Base-by-base conservation (phyloP, 2,888 invertebrate genomes). In the Lypha dubia region DNA sequence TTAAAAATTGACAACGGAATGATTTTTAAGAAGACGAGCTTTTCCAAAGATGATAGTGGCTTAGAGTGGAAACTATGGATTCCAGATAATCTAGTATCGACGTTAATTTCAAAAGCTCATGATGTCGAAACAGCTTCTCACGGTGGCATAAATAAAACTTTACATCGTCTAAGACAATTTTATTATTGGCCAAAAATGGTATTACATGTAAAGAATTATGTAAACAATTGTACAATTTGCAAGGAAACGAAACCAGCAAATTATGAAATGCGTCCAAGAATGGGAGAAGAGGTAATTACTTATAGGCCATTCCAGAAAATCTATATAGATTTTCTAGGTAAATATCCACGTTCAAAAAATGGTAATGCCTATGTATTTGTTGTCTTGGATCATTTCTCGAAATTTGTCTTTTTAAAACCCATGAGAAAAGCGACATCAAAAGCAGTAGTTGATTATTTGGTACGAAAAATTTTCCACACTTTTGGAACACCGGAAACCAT, bases 181-280 rank as follows among this genome's bases (percentile, higher is more conserved):
- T 46, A 13, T 13, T 56, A 56, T 56, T 56, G 56, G 28, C 28
- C 56, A 2, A 56, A 28, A 15, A 56, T 56, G 56, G 15, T n/a
- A 28, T 4, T 56, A 28, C 56, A 56, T n/a, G 15, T 28, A 56
- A 46, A 46, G 17, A 8, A n/a, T 3, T 46, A 2, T 1, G 15
- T 46, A 17, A 46, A 3, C 0, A 46, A 17, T 8, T 58, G 58
- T 13, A n/a, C n/a, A n/a, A 4, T 17, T 4, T 17, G 58, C 11
- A 58, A 58, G 3, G 58, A 35, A 4, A 32, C 9, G 3, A 58
- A 35, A 53, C 22, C 13, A 1, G 15, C 28, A 0, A 28, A 15
- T 22, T 5, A 22, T 24, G 5, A 15, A 15, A 7, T 28, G 17
- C 58, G n/a, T n/a, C n/a, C 58, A 6, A 7, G 8, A 17, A 58